These are phyloP conservation scores for Sus scrofa DNA, from an alignment of 2,113 vertebrate species.

Conservation along the genomic window DNA sequence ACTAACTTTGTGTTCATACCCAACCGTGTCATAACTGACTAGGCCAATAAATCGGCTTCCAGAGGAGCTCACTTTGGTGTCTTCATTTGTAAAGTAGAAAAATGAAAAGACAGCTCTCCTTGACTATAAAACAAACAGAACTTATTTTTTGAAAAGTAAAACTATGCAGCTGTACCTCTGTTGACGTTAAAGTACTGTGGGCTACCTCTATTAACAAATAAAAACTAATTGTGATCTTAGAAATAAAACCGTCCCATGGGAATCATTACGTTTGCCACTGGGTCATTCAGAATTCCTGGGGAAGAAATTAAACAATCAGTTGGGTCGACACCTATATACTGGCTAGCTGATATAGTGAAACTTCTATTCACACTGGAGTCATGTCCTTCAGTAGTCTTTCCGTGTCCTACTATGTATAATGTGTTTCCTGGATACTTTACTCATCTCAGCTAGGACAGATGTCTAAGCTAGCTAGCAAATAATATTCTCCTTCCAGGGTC, in stretches of 20 bases:
- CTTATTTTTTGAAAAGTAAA: slow-evolving; percentile 3
- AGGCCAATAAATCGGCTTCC: slow-evolving; percentile 15
- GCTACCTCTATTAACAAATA: not conserved
- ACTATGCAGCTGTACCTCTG: not conserved
- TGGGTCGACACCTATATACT: not conserved
- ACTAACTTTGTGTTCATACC: not conserved
- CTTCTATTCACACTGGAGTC: not conserved
- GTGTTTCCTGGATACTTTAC: not conserved
- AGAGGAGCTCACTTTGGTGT: not conserved
- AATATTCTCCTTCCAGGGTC: not conserved
- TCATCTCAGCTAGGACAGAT: not conserved
- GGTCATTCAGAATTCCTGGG: not conserved
- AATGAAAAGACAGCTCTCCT: not conserved
- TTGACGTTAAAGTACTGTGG: not conserved
- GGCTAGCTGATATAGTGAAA: not conserved
- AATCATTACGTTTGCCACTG: not conserved
- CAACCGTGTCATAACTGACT: slow-evolving; percentile 48
- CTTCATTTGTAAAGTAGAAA: slow-evolving; percentile 36
- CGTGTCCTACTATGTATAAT: not conserved
- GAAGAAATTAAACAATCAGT: not conserved
- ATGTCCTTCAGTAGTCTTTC: not conserved
- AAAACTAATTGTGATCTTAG: slow-evolving; percentile 13
- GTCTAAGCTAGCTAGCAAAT: not conserved
- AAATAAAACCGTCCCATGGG: not conserved
- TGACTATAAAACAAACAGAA: not conserved